Conservation (phyloP, 2,113 vertebrate species). For the Gymnorhina tibicen region DNA sequence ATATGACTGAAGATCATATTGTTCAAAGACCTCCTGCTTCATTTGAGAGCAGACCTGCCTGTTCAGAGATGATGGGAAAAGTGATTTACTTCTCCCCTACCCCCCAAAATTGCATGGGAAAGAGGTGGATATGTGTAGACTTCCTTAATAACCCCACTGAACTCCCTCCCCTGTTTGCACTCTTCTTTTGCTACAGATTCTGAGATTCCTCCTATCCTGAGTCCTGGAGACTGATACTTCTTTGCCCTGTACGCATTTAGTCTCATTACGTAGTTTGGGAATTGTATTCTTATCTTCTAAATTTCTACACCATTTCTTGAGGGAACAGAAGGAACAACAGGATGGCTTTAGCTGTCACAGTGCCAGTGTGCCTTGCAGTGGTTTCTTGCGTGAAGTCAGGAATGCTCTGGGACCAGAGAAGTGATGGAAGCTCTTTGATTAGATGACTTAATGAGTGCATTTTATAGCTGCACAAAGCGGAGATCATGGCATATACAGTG, state of each 20-base stretch:
- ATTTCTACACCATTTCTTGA: background rate
- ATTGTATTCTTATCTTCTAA: background rate
- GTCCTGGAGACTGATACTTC: background rate
- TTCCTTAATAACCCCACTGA: background rate
- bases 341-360: background rate
- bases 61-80: background rate
- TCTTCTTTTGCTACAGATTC: background rate
- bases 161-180: background rate
- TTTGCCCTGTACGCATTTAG: background rate
- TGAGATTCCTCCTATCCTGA: background rate
- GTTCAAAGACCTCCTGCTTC: background rate
- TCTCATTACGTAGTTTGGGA: background rate
- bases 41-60: background rate
- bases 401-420: background rate
- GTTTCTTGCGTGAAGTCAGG: background rate
- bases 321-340: background rate
- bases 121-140: background rate
- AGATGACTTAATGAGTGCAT: background rate
- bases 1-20: background rate
- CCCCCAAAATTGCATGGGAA: background rate
- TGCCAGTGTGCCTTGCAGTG: background rate
- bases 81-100: background rate
- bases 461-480: background rate
- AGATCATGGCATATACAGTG: accelerated
- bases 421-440: background rate